Evolutionary conservation across 2,888 invertebrate genomes (phyloP).

Genomic region (Coelinius sp.): DNA sequence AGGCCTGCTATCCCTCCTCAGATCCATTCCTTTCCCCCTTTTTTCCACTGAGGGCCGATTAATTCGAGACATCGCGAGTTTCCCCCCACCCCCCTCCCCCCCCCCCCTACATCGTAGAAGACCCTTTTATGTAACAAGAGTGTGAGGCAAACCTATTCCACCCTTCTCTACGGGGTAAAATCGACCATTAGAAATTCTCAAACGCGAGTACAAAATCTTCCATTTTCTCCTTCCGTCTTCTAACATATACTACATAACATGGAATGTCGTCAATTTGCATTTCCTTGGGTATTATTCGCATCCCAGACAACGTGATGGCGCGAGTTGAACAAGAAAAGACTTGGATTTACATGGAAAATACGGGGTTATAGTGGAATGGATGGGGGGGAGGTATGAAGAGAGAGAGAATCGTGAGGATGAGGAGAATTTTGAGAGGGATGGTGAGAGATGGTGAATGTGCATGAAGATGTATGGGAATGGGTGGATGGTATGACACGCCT

Average conservation of each 20-base stretch:
- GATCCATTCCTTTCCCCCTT: conserved; percentile 24
- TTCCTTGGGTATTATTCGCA: conserved; percentile 32
- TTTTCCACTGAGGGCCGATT: conserved; percentile 14
- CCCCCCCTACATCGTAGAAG: not conserved
- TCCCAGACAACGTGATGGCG: conserved; percentile 23
- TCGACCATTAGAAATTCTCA: conserved; percentile 24
- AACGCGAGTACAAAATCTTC: conserved; percentile 30
- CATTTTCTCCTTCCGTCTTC: not conserved
- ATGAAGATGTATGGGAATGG: conserved; percentile 14
- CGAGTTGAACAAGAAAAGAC: conserved; percentile 13
- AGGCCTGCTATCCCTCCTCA: conserved; percentile 22
- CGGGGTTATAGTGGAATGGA: conserved; percentile 26
- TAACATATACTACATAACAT: conserved; percentile 33
- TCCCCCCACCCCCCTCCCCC: not conserved
- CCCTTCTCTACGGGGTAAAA: conserved; percentile 6
- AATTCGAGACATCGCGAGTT: conserved; percentile 17
- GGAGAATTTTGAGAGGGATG: conserved; percentile 3
- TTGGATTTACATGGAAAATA: conserved; percentile 49
- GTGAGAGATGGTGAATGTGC: conserved; percentile 5
- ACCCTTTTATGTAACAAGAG: not conserved
- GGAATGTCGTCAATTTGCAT: conserved; percentile 43
- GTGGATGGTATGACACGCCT: conserved; percentile 61
- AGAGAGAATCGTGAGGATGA: conserved; percentile 26
- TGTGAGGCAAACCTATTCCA: not conserved
- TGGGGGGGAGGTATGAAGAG: conserved; percentile 27